Conservation (phyloP, 37 sponge, comb jelly and placozoan genomes). For the Eunapius fragilis region DNA sequence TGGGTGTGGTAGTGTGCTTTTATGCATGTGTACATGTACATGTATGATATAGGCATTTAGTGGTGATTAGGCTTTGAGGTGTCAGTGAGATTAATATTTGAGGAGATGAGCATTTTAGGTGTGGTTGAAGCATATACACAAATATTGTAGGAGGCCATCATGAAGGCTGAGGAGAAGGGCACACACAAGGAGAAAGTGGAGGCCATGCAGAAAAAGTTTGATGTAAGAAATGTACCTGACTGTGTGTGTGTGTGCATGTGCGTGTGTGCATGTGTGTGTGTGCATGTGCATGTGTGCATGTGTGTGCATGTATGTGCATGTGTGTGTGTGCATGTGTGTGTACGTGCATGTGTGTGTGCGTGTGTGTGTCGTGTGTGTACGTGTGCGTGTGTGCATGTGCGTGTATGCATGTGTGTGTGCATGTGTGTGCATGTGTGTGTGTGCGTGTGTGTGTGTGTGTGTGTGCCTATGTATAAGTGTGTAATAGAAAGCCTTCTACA, state of each 20-base stretch:
- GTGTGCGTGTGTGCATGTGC: no score
- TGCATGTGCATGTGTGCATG: no score
- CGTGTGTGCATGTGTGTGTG: no score
- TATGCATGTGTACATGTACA: neutral
- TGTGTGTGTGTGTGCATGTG: no score
- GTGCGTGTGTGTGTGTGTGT: no score
- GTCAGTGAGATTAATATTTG: neutral
- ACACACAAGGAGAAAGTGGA: conserved; percentile 81
- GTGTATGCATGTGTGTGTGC: no score
- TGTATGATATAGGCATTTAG: neutral
- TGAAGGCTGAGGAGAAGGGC: conserved; percentile 78
- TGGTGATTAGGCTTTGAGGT: neutral
- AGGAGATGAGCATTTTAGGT: neutral
- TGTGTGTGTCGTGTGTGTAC: no score
- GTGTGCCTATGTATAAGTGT: no score
- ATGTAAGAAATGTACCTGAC: conserved; percentile 64
- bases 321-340: neutral
- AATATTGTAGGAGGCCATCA: conserved; percentile 67
- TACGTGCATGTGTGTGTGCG: no score
- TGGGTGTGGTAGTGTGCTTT: neutral
- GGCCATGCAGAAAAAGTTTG: conserved; percentile 89
- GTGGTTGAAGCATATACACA: neutral
- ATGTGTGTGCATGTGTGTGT: no score
- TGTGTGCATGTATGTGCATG: no score
- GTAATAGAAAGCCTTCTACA: no score